A percentile compares a stretch with the other conserved stretches of the same genome.
These are phyloP conservation scores for Oreohelix idahoensis DNA, from an alignment of 1,140 invertebrate species.

Conservation along the genomic window DNA sequence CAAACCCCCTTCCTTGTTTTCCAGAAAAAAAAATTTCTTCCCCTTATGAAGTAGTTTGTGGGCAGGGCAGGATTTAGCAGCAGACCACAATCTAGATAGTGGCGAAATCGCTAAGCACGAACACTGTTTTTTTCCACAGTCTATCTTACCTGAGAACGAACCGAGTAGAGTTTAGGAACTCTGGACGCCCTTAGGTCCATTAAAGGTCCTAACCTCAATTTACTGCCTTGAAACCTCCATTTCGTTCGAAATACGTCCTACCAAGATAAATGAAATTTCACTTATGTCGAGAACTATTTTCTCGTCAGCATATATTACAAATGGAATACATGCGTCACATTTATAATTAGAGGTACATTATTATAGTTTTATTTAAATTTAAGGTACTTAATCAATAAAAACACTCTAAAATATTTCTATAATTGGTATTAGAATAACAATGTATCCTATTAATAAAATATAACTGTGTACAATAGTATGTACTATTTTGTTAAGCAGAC, in stretches of 20 bases:
- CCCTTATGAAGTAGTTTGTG: background rate
- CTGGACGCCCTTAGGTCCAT: conserved; percentile 42
- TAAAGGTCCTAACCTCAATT: conserved; percentile 13
- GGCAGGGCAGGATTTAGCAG: background rate
- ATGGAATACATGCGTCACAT: background rate
- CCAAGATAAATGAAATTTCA: conserved; percentile 5
- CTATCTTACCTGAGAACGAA: conserved; percentile 34
- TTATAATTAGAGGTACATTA: conserved; percentile 27
- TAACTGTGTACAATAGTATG: background rate
- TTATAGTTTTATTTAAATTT: too few relatives aligned
- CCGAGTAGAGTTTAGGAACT: conserved; percentile 35
- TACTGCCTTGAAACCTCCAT: conserved; percentile 31
- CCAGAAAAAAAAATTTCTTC: too few relatives aligned
- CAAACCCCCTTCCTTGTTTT: too few relatives aligned
- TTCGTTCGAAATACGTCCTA: conserved; percentile 32
- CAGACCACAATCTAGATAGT: background rate
- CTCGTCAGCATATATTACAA: background rate
- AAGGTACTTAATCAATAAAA: too few relatives aligned
- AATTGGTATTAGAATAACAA: too few relatives aligned
- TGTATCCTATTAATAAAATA: too few relatives aligned
- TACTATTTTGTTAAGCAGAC: background rate
- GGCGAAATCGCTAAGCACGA: background rate
- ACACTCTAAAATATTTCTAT: too few relatives aligned
- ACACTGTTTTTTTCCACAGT: background rate
- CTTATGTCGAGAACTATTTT: conserved; percentile 15